Base-by-base conservation (phyloP, 2,888 invertebrate genomes). In the Pyrocoelia pectoralis region DNA sequence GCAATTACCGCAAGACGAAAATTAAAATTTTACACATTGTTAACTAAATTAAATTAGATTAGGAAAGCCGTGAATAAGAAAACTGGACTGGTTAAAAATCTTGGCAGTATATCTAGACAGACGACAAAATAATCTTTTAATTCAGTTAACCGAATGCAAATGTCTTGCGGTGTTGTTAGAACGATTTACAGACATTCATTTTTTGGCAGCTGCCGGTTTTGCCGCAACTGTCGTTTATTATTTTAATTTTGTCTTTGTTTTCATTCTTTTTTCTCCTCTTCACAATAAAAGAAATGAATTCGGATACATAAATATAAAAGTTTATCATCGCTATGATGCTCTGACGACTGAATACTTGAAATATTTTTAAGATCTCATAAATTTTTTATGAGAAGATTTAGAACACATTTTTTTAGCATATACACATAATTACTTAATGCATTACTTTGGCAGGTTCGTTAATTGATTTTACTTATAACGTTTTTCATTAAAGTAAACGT, bases 91-190 rank as follows among this genome's bases (percentile, higher is more conserved):
- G 51, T 70, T 68, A 68, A 69, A 70, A 71, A 72, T 70, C 70
- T 72, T 69, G 70, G 68, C 70, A 68, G 67, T 68, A 67, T 66
- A 68, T 70, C 68, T 65, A 43, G 70, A 68, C 72, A 66, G 68
- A 67, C 59, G 70, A 69, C 72, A 69, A 71, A 69, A 69, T 72
- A 71, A 72, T 71, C 72, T 70, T 68, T 71, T 72, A 72, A 72
- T 72, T 72, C 72, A 68, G 68, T 71, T 71, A 70, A 69, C 66
- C 66, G 63, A 71, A 71, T 70, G 70, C 71, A 71, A 70, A 70
- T 70, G 68, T 70, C 71, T 69, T 68, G 67, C 64, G 71, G 70
- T 69, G 69, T 61, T 65, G 62, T 68, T 67, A 60, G 56, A 61
- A 66, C 68, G 68, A 70, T 69, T 67, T 66, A 65, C 67, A 62